Conservation (phyloP, 2,888 invertebrate genomes). For the Drosophila prolongata region DNA sequence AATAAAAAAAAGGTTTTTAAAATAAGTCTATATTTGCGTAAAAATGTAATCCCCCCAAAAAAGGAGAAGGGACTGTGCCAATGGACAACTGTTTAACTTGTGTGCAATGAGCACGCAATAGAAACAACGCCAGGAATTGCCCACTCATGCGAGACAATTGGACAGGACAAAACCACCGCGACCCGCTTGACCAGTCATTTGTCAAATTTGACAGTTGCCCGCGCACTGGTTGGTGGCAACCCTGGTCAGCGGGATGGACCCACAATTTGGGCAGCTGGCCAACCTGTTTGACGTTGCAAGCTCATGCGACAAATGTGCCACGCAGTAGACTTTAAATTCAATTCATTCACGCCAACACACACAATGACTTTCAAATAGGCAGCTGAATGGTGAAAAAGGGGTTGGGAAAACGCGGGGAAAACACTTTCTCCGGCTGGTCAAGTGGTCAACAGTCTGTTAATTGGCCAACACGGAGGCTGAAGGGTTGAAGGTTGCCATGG, state of each 20-base stretch:
- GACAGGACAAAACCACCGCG: conserved; percentile 54
- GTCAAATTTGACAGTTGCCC: conserved; percentile 63
- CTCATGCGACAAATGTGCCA: conserved; percentile 58
- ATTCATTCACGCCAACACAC: conserved; percentile 53
- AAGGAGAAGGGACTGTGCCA: background rate
- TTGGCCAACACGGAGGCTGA: conserved; percentile 61
- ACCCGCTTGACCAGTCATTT: conserved; percentile 59
- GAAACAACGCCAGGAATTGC: conserved; percentile 30
- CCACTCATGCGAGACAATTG: conserved; percentile 60
- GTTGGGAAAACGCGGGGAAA: conserved; percentile 19
- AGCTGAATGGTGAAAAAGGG: background rate
- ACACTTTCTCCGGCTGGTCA: conserved; percentile 49
- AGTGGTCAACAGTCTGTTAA: conserved; percentile 67
- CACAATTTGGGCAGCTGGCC: conserved; percentile 59
- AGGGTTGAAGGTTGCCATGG: conserved; percentile 33
- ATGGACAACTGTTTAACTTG: conserved; percentile 64
- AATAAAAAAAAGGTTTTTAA: too few relatives aligned
- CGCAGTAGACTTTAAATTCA: conserved; percentile 29
- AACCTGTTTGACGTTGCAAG: conserved; percentile 66
- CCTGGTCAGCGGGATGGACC: conserved; percentile 35
- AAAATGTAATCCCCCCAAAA: conserved; percentile 13
- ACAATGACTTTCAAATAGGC: conserved; percentile 79
- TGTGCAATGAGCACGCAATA: conserved; percentile 58
- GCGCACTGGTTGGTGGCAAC: conserved; percentile 21
- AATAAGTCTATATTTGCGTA: background rate